A percentile compares a stretch with the other conserved stretches of the same genome.
These are phyloP conservation scores for Scolopax rusticola DNA, from an alignment of 2,797 vertebrate species.

Conservation along the genomic window DNA sequence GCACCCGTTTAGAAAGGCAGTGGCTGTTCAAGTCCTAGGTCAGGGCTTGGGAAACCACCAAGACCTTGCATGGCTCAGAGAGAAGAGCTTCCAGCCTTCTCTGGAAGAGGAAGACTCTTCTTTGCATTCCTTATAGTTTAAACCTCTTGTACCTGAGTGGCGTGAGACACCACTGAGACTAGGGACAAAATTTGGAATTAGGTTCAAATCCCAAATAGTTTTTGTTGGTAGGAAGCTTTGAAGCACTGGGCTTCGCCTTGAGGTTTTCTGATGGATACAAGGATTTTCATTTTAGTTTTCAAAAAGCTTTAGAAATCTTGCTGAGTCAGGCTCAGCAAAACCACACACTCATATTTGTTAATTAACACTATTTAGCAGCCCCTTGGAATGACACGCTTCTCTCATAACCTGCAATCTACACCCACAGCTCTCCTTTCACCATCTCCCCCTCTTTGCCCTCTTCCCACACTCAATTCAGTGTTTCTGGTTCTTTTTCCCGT, in stretches of 20 bases:
- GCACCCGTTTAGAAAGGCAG: neutral
- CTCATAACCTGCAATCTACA: neutral
- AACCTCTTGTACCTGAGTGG: rapidly evolving
- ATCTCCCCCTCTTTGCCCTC: neutral
- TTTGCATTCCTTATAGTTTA: rapidly evolving
- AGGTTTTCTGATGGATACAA: neutral
- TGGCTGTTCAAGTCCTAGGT: neutral
- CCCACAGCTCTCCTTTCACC: neutral
- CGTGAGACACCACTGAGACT: neutral
- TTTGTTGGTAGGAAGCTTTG: neutral
- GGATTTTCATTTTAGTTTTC: neutral
- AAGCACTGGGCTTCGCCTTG: neutral
- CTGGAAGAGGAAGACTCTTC: neutral
- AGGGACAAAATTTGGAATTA: rapidly evolving
- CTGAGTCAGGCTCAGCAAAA: neutral
- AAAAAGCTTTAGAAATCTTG: neutral
- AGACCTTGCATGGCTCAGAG: too few species aligned
- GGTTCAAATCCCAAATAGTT: neutral
- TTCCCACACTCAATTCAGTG: rapidly evolving
- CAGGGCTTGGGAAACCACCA: neutral
- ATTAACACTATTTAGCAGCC: neutral
- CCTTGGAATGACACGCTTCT: neutral
- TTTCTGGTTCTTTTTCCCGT: neutral
- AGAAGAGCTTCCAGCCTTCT: neutral
- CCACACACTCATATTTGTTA: neutral